phyloP scores from a whole-genome alignment of 2,797 vertebrate genomes.

The Intellagama lesueurii region DNA sequence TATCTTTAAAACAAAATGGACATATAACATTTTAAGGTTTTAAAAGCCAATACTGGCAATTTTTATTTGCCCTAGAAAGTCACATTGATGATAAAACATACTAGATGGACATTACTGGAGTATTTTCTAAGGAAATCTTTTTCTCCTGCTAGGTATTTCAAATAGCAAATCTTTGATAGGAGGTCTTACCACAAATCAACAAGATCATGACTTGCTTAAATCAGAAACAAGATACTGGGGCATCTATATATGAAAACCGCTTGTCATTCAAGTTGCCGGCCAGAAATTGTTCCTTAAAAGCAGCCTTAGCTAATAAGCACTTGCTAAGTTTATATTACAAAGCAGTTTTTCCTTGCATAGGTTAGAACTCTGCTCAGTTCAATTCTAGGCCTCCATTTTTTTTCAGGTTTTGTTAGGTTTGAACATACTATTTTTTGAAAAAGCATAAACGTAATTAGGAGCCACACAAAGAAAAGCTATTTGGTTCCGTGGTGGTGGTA shows the following conservation, averaged over 20 bases:
- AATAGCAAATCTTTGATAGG: neutral
- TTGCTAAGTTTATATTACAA: neutral
- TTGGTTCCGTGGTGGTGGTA: slow-evolving; percentile 46
- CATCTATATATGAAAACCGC: neutral
- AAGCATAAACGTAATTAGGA: slow-evolving; percentile 43
- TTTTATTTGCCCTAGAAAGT: too few relatives aligned
- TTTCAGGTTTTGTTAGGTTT: slow-evolving; percentile 36
- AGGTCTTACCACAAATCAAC: neutral
- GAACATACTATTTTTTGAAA: slow-evolving; percentile 38
- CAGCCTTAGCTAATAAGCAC: neutral
- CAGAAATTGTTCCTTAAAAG: neutral
- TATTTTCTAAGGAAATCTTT: neutral
- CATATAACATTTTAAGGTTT: too few relatives aligned
- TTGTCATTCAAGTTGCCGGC: neutral
- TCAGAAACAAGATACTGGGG: slow-evolving; percentile 13
- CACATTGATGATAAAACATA: neutral
- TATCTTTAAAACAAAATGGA: too few relatives aligned
- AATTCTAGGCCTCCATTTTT: slow-evolving; percentile 32
- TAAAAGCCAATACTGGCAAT: too few relatives aligned
- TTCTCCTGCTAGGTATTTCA: neutral
- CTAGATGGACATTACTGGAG: neutral
- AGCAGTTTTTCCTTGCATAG: neutral
- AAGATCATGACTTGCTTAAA: slow-evolving; percentile 23
- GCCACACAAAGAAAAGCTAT: slow-evolving; percentile 48
- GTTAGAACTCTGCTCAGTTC: slow-evolving; percentile 15